These are phyloP conservation scores for Gari tellinella DNA, from an alignment of 2,888 invertebrate species.

Conservation along the genomic window DNA sequence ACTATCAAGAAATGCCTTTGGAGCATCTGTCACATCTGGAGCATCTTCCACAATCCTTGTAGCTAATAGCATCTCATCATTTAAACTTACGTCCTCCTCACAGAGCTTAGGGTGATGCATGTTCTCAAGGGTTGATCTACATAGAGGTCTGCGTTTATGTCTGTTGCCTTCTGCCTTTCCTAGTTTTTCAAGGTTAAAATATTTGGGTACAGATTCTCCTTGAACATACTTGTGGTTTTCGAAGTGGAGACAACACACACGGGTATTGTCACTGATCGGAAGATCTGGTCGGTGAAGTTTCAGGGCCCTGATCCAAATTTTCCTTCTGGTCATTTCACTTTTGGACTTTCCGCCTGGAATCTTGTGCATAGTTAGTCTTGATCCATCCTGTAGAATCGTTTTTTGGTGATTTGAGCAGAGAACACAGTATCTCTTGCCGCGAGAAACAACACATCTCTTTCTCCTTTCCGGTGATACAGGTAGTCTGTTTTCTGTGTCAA, in stretches of 20 bases:
- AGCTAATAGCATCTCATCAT: not conserved
- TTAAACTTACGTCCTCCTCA: not conserved
- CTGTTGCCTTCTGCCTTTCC: not conserved
- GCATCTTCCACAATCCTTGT: not conserved
- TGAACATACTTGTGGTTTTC: slow-evolving; percentile 2
- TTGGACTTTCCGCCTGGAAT: slow-evolving; percentile 1
- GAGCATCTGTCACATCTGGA: no score
- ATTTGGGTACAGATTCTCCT: slow-evolving; percentile 10
- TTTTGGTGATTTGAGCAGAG: slow-evolving; percentile 8
- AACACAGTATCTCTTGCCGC: slow-evolving; percentile 9
- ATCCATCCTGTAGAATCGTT: slow-evolving; percentile 8
- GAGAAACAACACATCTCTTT: slow-evolving; percentile 6
- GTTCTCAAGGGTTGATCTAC: no score
- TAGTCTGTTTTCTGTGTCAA: not conserved
- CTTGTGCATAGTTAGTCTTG: slow-evolving; percentile 9
- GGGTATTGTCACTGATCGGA: slow-evolving; percentile 3
- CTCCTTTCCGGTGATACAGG: not conserved
- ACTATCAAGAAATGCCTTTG: no score
- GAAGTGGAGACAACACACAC: no score
- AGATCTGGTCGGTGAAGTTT: slow-evolving; percentile 12
- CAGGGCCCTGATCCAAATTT: slow-evolving; percentile 11
- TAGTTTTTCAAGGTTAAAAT: slow-evolving; percentile 8
- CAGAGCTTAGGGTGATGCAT: not conserved
- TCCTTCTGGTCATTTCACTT: slow-evolving; percentile 8
- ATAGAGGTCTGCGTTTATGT: not conserved